Evolutionary conservation across 2,888 invertebrate species (phyloP).

Genomic region (Lydus trimaculatus): DNA sequence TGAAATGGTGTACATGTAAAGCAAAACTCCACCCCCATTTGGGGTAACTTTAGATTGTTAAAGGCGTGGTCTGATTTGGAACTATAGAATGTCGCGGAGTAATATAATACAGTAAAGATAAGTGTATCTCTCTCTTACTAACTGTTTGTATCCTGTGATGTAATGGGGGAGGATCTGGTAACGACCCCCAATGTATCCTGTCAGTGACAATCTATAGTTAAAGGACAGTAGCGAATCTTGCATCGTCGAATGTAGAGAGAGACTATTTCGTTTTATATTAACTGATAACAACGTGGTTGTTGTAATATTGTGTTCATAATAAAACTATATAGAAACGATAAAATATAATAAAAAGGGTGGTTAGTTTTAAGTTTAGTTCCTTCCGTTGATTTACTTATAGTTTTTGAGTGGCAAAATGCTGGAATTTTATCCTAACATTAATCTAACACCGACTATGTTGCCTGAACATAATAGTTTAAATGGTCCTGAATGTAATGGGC

Average conservation of each 20-base stretch:
- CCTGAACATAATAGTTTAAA: conserved; percentile 65
- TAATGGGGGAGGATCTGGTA: conserved; percentile 6
- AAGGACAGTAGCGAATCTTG: conserved; percentile 51
- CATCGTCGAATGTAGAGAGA: conserved; percentile 24
- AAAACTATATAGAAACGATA: background rate
- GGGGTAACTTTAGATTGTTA: background rate
- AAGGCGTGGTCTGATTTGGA: background rate
- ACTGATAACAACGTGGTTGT: conserved; percentile 7
- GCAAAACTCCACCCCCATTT: background rate
- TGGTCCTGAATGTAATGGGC: conserved; percentile 68
- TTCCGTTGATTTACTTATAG: background rate
- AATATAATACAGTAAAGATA: background rate
- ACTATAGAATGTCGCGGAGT: conserved; percentile 8
- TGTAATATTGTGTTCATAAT: background rate
- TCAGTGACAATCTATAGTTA: conserved; percentile 54
- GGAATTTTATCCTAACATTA: conserved; percentile 74
- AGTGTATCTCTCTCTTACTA: background rate
- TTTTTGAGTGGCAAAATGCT: conserved; percentile 63
- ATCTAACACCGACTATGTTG: conserved; percentile 64
- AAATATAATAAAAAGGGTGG: background rate
- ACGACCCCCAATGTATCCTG: conserved; percentile 48
- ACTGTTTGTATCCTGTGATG: background rate
- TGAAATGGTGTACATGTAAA: background rate
- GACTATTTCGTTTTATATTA: conserved; percentile 3
- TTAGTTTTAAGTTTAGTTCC: background rate